phyloP scores from a whole-genome alignment of 2,888 invertebrate species.

The Eupithecia abbreviata region DNA sequence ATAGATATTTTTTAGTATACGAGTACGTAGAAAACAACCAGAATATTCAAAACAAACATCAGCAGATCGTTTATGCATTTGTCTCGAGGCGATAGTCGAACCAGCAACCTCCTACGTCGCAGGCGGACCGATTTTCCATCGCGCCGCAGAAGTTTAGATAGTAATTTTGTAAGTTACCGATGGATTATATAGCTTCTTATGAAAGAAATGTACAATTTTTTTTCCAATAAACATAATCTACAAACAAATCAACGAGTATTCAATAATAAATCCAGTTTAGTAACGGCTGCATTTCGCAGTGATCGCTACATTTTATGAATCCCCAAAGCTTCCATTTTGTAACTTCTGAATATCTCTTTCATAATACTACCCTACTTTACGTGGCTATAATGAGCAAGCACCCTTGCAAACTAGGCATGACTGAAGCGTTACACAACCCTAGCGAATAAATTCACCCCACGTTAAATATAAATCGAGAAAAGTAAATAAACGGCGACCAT shows the following conservation, averaged over 20 bases:
- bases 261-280: conserved; percentile 13
- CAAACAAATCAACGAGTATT: not conserved
- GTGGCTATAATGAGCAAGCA: conserved; percentile 46
- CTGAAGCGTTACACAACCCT: conserved; percentile 67
- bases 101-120: no score
- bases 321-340: conserved; percentile 36
- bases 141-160: no score
- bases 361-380: conserved; percentile 35
- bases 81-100: no score
- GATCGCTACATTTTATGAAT: conserved; percentile 17
- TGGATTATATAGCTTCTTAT: not conserved
- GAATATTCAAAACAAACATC: no score
- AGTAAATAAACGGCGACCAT: conserved; percentile 81
- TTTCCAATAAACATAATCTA: not conserved
- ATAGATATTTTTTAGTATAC: no score
- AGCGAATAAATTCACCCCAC: conserved; percentile 57
- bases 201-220: not conserved
- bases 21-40: no score
- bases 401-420: conserved; percentile 78
- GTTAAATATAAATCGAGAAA: conserved; percentile 76
- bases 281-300: conserved; percentile 1
- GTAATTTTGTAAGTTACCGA: no score
- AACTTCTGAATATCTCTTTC: conserved; percentile 34
- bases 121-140: no score
- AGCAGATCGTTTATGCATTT: no score